A percentile compares a stretch with the other conserved stretches of the same genome.
Conservation (phyloP, 92 coral and sea anemone genomes). For the Porites cylindrica region DNA sequence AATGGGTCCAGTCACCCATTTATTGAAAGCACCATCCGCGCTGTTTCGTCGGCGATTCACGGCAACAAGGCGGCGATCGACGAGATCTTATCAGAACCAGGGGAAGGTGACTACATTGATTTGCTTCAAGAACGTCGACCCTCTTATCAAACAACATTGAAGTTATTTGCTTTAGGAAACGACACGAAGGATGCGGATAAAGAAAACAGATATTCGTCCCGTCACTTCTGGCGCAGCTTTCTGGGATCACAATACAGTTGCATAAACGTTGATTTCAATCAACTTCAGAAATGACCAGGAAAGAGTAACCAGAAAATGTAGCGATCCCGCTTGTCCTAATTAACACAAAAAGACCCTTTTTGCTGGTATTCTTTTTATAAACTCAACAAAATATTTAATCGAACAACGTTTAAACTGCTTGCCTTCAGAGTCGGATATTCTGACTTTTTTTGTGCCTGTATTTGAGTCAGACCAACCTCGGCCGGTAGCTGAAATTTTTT, state of each 20-base stretch:
- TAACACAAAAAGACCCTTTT: too few relatives aligned
- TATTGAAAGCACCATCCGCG: slow-evolving; percentile 1
- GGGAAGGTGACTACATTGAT: slow-evolving; percentile 15
- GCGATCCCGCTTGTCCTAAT: too few relatives aligned
- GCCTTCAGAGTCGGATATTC: too few relatives aligned
- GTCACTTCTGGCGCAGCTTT: slow-evolving; percentile 28
- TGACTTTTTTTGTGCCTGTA: too few relatives aligned
- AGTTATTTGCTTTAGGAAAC: background rate
- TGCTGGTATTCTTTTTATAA: too few relatives aligned
- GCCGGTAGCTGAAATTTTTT: too few relatives aligned
- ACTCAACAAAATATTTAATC: too few relatives aligned
- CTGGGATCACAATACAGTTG: background rate
- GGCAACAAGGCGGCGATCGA: background rate
- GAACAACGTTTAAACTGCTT: too few relatives aligned
- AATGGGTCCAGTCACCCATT: background rate
- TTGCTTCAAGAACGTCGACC: slow-evolving; percentile 22
- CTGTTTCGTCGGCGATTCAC: background rate
- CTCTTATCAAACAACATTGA: background rate
- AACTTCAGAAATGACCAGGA: slow-evolving; percentile 11
- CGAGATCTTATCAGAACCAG: slow-evolving; percentile 11
- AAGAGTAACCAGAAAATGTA: background rate
- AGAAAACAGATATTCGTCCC: slow-evolving; percentile 8
- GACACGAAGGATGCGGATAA: background rate
- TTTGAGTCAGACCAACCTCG: too few relatives aligned
- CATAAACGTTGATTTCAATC: background rate